Evolutionary conservation across 2,888 invertebrate genomes (phyloP), one percentile per base, ranked within the genome.

Genomic region (Tachystola acroxantha): DNA sequence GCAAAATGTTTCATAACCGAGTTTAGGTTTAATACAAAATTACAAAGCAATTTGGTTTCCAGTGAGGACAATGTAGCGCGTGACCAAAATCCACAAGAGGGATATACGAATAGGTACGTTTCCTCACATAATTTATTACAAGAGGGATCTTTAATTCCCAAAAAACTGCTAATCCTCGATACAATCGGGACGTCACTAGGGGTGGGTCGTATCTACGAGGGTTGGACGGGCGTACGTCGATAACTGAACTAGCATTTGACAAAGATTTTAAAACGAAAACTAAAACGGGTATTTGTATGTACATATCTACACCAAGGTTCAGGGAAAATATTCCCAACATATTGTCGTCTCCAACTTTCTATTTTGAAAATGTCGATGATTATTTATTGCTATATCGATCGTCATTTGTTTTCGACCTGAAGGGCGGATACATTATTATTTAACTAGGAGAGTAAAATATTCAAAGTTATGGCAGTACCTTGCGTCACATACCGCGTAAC

Each of bases 231-330:
- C 54, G 49, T 49, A 50, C 11, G 22, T 13, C 53, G 66, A 68
- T 66, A 69, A 58, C 57, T 57, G 54, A 45, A 54, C 58, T 53
- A 53, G 49, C 51, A 53, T 53, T 57, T 54, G 57, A 52, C 59
- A 53, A 57, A 46, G 42, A 56, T 61, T 65, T 56, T 61, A 12
- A 9, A 25, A 10, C 4, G 25, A 10, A 25, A 10, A n/a, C n/a
- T n/a, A n/a, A n/a, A n/a, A n/a, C n/a, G n/a, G n/a, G n/a, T n/a
- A n/a, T n/a, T n/a, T n/a, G n/a, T n/a, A n/a, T n/a, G n/a, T n/a
- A n/a, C n/a, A n/a, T n/a, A n/a, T n/a, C n/a, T n/a, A n/a, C n/a
- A n/a, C n/a, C n/a, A n/a, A n/a, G n/a, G n/a, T n/a, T n/a, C n/a
- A n/a, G n/a, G n/a, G n/a, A n/a, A n/a, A n/a, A n/a, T n/a, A n/a